phyloP scores from a whole-genome alignment of 2,113 vertebrate genomes.

The Cricetomys ansorgei region DNA sequence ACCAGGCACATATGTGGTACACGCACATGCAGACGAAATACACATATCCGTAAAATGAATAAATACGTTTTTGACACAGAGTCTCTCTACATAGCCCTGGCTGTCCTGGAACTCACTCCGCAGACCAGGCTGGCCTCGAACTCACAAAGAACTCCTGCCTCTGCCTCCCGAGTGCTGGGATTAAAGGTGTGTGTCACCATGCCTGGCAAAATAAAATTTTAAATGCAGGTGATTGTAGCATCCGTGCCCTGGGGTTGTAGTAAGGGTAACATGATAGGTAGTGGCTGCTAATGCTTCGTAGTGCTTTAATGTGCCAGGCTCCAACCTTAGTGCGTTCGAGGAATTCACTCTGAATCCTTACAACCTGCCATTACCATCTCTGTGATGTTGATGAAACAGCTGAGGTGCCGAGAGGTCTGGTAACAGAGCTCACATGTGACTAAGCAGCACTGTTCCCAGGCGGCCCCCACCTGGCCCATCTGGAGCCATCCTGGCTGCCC shows the following conservation, averaged over 20 bases:
- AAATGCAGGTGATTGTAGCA: neutral
- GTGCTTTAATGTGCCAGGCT: neutral
- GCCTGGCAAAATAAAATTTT: neutral
- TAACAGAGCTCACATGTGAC: neutral
- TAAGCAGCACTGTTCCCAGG: neutral
- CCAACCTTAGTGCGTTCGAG: no score
- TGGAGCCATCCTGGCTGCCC: neutral
- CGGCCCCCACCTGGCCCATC: neutral
- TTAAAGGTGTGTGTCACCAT: neutral
- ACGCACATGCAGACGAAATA: neutral
- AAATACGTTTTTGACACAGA: neutral
- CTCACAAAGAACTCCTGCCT: neutral
- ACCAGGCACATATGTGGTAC: neutral
- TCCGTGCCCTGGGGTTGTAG: neutral
- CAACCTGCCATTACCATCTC: neutral
- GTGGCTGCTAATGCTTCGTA: neutral
- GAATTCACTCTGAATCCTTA: neutral
- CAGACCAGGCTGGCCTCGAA: neutral
- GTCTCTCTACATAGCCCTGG: neutral
- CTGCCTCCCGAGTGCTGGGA: neutral
- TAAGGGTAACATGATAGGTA: neutral
- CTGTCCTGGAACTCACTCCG: neutral
- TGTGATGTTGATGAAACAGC: neutral
- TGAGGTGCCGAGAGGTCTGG: neutral
- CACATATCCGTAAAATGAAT: neutral